Percentiles rank a stretch among this genome's conserved stretches.
Evolutionary conservation across 2,888 invertebrate species (phyloP).

Genomic region (Chironomus tentans): DNA sequence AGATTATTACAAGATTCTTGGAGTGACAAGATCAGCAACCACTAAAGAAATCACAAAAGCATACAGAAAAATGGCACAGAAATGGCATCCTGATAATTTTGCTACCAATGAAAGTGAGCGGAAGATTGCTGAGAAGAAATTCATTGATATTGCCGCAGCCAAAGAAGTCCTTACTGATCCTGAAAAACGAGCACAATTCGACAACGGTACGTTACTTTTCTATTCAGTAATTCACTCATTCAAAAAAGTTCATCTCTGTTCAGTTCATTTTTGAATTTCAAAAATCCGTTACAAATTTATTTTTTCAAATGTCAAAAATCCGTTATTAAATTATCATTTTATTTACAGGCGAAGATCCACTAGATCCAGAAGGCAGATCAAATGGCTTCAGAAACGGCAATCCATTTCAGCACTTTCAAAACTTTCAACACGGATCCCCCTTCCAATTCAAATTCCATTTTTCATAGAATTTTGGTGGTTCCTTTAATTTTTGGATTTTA

Average conservation of each 20-base stretch:
- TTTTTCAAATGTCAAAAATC: too few relatives aligned
- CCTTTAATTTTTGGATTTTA: neutral
- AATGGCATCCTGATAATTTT: conserved; percentile 99
- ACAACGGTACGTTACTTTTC: conserved; percentile 43
- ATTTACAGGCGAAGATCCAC: conserved; percentile 74
- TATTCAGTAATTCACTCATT: neutral
- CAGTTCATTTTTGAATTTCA: too few relatives aligned
- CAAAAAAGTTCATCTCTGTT: neutral
- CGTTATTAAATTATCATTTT: too few relatives aligned
- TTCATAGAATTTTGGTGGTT: neutral
- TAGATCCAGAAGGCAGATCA: conserved; percentile 81
- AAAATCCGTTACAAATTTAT: too few relatives aligned
- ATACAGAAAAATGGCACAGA: conserved; percentile 91
- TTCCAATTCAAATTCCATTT: conserved; percentile 98
- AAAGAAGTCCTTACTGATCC: conserved; percentile 86
- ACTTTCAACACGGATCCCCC: conserved; percentile 69
- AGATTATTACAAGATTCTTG: conserved; percentile 96
- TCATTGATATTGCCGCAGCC: conserved; percentile 97
- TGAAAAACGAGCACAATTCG: conserved; percentile 90
- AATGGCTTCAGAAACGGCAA: conserved; percentile 51
- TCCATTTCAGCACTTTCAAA: conserved; percentile 71
- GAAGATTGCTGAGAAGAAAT: conserved; percentile 91
- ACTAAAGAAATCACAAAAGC: conserved; percentile 94
- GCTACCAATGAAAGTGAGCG: conserved; percentile 87
- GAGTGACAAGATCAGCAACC: conserved; percentile 78